Conservation (phyloP, 2,113 vertebrate genomes). For the Tetrao urogallus region DNA sequence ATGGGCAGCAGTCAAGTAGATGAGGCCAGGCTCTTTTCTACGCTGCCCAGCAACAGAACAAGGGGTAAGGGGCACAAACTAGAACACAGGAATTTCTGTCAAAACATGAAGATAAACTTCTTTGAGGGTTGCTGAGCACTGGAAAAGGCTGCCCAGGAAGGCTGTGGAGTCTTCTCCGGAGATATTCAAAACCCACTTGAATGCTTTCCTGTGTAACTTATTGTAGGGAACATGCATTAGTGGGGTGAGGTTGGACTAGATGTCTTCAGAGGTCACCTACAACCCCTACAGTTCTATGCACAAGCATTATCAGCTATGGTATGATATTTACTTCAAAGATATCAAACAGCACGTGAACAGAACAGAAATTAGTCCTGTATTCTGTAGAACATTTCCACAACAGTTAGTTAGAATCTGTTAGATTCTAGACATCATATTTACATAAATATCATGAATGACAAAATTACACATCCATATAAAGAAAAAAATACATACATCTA, state of each 20-base stretch:
- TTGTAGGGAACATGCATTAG: neutral
- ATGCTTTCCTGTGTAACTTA: neutral
- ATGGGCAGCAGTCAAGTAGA: too few relatives aligned
- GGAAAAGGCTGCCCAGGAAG: too few relatives aligned
- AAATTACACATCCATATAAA: neutral
- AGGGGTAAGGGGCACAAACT: too few relatives aligned
- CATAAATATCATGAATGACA: neutral
- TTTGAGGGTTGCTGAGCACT: too few relatives aligned
- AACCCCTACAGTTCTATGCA: too few relatives aligned
- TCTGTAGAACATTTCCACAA: neutral
- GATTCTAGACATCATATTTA: neutral
- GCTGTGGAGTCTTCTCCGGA: neutral
- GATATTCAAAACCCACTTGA: neutral
- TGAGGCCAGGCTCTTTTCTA: too few relatives aligned
- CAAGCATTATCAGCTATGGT: neutral
- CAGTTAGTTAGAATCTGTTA: neutral
- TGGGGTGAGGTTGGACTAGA: too few relatives aligned
- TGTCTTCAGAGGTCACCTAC: too few relatives aligned
- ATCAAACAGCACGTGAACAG: neutral
- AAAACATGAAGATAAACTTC: too few relatives aligned
- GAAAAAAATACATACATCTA: neutral
- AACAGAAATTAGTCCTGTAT: neutral
- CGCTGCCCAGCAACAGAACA: too few relatives aligned
- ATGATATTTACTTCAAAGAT: neutral
- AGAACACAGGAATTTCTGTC: too few relatives aligned